Base-by-base conservation (phyloP, 2,888 invertebrate genomes). In the Agapostemon virescens region DNA sequence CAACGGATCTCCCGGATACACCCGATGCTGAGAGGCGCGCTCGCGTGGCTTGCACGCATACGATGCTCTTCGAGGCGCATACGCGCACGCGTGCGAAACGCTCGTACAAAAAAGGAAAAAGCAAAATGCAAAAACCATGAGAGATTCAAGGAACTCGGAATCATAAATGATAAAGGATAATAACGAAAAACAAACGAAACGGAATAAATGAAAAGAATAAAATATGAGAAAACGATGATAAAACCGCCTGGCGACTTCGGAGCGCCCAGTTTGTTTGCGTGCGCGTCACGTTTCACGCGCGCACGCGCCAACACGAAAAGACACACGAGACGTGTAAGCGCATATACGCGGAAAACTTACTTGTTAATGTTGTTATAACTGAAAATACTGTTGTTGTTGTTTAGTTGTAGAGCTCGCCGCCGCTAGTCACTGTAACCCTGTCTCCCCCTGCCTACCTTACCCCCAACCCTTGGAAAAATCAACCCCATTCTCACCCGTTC, bases 361-460 rank as follows among this genome's bases (percentile, higher is more conserved):
- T 92, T 92, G 92, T 92, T 92, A 92, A 92, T 92, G 92, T 92
- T 92, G 92, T 92, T 92, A 92, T 92, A 92, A 90, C 92, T 92
- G 91, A 92, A 92, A 92, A 92, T 92, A 92, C 92, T 92, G 92
- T 92, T 92, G 92, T 92, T 92, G 92, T 92, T 92, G 92, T 92
- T 92, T 92, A 92, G 92, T 92, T 92, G 92, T 92, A 92, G 92
- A 92, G 92, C 92, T 92, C 92, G 92, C 92, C 92, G 92, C 92
- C 92, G 92, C 92, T 92, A 92, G 92, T 92, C 92, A 92, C 92
- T 92, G 89, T 83, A 83, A 84, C 82, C 81, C 77, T 63, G 52
- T 69, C 75, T 75, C 74, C 75, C 55, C 52, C 26, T 38, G n/a
- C 30, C 72, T 26, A 55, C 26, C 66, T 55, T 55, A 33, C 45